Evolutionary conservation across 2,113 vertebrate species (phyloP).

Genomic region (Aspiorhynchus laticeps): DNA sequence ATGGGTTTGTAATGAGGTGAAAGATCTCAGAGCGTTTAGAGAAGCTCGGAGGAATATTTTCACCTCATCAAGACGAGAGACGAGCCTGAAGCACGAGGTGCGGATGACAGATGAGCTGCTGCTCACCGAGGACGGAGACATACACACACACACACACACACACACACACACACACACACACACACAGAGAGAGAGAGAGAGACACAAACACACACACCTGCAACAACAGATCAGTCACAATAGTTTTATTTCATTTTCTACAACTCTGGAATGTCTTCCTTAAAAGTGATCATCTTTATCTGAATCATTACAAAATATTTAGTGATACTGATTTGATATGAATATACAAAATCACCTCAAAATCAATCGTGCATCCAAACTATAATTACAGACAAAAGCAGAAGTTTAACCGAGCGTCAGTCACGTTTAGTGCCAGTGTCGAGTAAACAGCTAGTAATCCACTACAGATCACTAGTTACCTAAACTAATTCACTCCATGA

Average conservation of each 20-base stretch:
- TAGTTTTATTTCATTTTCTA: neutral
- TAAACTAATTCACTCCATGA: too few relatives aligned
- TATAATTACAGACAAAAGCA: too few relatives aligned
- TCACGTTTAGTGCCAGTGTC: neutral
- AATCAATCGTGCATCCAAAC: neutral
- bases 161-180: neutral
- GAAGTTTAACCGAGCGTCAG: neutral
- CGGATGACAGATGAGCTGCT: constrained; percentile 67
- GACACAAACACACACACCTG: neutral
- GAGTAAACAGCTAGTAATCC: neutral
- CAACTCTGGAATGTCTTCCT: neutral
- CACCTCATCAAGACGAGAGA: constrained; percentile 66
- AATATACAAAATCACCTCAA: neutral
- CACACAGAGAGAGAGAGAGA: too few relatives aligned
- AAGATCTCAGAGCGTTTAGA: constrained; percentile 41
- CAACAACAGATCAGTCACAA: neutral
- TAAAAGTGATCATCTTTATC: neutral
- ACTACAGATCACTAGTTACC: too few relatives aligned
- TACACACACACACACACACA: neutral
- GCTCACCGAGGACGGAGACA: constrained; percentile 46
- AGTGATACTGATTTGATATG: neutral
- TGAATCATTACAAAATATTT: constrained; percentile 38
- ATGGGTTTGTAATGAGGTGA: constrained; percentile 51
- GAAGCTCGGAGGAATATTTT: constrained; percentile 50
- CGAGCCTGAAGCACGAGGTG: constrained; percentile 57